Evolutionary conservation across 64 coral and sea anemone species (phyloP), one percentile per base, ranked within the genome.

Genomic region (Catalaphyllia jardinei): DNA sequence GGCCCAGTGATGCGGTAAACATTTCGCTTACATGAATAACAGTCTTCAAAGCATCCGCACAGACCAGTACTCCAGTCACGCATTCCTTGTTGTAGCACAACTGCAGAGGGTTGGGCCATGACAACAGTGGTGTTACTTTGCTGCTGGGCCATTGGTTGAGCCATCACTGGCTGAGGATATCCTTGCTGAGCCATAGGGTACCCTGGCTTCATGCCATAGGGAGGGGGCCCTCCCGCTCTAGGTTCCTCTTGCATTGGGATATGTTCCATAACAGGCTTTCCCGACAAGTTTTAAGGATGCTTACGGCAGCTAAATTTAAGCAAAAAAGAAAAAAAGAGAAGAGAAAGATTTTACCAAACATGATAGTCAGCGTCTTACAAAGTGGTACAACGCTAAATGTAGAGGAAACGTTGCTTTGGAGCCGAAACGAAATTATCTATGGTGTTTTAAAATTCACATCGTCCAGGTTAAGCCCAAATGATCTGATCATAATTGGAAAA

Each of bases 21-120:
- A 19, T 16, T 18, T 18, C 46, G 77, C 86, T 88, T 64, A 88
- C 86, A 50, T 64, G 73, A 75, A 38, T 38, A 13, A 60, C 52
- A 76, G 73, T 88, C 86, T 12, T 77, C 73, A 63, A 62, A 88
- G 52, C 86, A 88, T 27, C 31, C 86, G 31, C 73, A 88, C 20
- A 88, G 19, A 25, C 73, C 86, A 30, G 86, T 25, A 31, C 86
- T 88, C 86, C 86, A 88, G 31, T 42, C n/a, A 13, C 74, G 87
- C 35, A 8, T 22, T 13, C 4, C 29, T 35, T 29, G n/a, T 12
- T 42, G 87, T 20, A 42, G 0, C 27, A 82, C 10, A 19, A 82
- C 10, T 11, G 24, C 54, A 39, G 51, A 10, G 0, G 69, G 67
- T 31, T 87, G 72, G 46, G 49, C 62, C 20, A 77, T 25, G n/a